Evolutionary conservation across 2,888 invertebrate genomes (phyloP).

Genomic region (Ochlodes sylvanus): DNA sequence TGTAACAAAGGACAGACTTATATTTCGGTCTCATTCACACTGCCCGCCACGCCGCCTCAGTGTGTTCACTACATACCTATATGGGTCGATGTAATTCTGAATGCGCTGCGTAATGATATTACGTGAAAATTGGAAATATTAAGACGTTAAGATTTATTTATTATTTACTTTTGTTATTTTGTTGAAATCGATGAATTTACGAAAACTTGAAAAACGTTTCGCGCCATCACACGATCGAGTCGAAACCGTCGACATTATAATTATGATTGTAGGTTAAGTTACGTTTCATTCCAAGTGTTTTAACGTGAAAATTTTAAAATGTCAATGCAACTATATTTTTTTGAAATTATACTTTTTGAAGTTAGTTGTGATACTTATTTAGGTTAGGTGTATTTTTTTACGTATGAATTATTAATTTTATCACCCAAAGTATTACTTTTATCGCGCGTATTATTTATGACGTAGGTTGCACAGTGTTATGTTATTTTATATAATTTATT

Average conservation of each 20-base stretch:
- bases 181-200: background rate
- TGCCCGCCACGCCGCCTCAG: background rate
- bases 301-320: background rate
- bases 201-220: background rate
- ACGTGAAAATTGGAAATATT: background rate
- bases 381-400: background rate
- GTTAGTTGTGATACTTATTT: background rate
- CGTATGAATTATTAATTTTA: conserved; percentile 2
- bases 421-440: no score
- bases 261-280: conserved; percentile 2
- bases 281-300: conserved; percentile 17
- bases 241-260: conserved; percentile 6
- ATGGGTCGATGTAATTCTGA: background rate
- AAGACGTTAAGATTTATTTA: no score
- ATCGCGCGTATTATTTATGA: background rate
- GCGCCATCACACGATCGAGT: conserved; percentile 1
- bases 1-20: background rate
- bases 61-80: background rate
- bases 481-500: background rate
- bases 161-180: no score
- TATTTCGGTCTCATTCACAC: background rate
- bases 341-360: background rate
- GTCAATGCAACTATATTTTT: conserved; percentile 17
- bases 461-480: background rate
- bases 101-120: background rate